Conservation (phyloP, 2,797 vertebrate genomes). For the Glossophaga mutica region DNA sequence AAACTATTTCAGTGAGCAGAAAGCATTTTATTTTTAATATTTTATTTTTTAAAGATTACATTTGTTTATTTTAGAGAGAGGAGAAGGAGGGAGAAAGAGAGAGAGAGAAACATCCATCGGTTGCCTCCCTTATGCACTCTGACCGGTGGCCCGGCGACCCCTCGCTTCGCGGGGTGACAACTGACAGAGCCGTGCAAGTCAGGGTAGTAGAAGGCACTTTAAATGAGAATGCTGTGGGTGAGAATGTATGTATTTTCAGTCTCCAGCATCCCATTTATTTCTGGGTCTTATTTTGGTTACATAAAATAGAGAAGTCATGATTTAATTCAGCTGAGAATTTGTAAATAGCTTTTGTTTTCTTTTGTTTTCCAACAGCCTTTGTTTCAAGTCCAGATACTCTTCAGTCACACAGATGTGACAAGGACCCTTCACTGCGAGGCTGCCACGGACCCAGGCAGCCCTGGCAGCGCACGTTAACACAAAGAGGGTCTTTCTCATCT, state of each 20-base stretch:
- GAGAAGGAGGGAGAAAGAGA: neutral
- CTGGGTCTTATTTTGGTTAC: neutral
- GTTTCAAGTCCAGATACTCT: neutral
- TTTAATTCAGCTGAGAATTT: neutral
- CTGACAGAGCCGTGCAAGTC: neutral
- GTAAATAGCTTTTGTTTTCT: neutral
- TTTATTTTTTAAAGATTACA: too few relatives aligned
- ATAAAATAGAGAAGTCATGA: neutral
- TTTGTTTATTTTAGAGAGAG: neutral
- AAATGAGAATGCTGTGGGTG: neutral
- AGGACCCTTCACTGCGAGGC: neutral
- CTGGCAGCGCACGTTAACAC: neutral
- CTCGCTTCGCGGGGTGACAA: neutral
- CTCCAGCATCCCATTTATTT: neutral
- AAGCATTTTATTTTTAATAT: neutral
- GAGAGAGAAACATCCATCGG: neutral
- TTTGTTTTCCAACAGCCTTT: neutral
- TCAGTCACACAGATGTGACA: neutral
- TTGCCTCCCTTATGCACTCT: neutral
- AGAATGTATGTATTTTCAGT: neutral
- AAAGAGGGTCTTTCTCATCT: neutral
- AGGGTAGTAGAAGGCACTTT: neutral
- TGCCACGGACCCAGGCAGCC: fast-evolving
- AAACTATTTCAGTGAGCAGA: neutral
- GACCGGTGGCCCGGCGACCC: neutral